phyloP scores from a whole-genome alignment of 2,113 vertebrate species.

The Natator depressus region DNA sequence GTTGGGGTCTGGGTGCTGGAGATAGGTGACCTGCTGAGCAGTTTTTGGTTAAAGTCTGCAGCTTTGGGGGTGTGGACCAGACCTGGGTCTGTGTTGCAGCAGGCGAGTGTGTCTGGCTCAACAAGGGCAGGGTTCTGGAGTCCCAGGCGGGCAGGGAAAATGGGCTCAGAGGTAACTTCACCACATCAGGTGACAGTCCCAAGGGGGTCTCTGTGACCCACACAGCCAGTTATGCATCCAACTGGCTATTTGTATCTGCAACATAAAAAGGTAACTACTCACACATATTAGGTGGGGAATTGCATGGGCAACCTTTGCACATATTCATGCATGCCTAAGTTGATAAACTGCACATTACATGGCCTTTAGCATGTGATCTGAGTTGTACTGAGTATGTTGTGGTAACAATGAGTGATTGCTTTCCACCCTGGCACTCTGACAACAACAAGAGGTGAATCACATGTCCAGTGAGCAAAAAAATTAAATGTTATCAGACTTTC shows the following conservation, averaged over 20 bases:
- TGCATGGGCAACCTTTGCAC: neutral
- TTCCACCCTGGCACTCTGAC: neutral
- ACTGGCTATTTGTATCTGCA: neutral
- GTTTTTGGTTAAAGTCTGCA: no score
- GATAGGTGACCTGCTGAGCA: no score
- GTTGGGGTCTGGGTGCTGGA: no score
- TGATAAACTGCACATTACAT: neutral
- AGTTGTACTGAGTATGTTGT: neutral
- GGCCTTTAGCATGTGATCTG: no score
- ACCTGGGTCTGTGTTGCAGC: no score
- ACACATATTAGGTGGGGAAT: neutral
- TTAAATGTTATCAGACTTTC: neutral
- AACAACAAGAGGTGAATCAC: neutral
- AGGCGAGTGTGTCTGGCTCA: no score
- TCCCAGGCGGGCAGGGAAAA: no score
- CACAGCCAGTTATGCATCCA: neutral
- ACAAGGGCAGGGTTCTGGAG: no score
- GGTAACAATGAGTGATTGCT: neutral
- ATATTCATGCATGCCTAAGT: neutral
- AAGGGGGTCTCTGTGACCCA: no score
- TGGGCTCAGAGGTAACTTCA: no score
- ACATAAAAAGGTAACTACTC: neutral
- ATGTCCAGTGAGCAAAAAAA: neutral
- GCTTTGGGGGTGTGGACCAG: no score
- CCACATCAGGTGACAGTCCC: no score